These are phyloP conservation scores for Gadus macrocephalus DNA, from an alignment of 2,113 vertebrate species.

Conservation along the genomic window DNA sequence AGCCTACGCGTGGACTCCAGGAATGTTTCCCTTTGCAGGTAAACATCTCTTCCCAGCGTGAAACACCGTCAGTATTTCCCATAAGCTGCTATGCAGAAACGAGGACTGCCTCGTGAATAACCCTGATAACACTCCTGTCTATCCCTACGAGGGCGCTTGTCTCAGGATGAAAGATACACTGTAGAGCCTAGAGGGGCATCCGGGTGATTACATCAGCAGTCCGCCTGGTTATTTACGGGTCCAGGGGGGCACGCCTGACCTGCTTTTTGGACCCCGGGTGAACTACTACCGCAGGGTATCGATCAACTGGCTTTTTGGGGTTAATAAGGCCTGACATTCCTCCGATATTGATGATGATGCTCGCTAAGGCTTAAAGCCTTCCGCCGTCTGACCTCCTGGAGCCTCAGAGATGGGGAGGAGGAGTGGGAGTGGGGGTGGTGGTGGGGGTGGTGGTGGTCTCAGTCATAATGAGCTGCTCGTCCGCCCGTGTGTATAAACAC, in stretches of 20 bases:
- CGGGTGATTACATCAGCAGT: constrained; percentile 52
- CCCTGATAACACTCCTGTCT: constrained; percentile 14
- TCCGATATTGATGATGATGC: constrained; percentile 30
- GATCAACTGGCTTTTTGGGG: constrained; percentile 62
- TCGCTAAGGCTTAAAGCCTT: constrained; percentile 58
- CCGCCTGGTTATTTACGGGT: constrained; percentile 60
- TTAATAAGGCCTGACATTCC: constrained; percentile 73
- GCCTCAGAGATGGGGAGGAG: constrained; percentile 26
- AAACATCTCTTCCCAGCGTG: not conserved
- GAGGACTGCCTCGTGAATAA: constrained; percentile 20
- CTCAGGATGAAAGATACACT: constrained; percentile 33
- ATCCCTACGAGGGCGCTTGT: constrained; percentile 19
- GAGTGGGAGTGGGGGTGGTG: no score
- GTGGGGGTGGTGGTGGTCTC: no score
- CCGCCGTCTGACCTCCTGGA: constrained; percentile 24
- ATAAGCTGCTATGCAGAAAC: not conserved
- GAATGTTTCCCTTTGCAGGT: constrained; percentile 65
- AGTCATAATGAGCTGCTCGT: constrained; percentile 18
- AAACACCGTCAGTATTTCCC: no score
- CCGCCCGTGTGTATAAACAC: constrained; percentile 50
- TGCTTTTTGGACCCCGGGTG: constrained; percentile 59
- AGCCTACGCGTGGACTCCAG: constrained; percentile 46
- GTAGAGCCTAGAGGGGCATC: constrained; percentile 46
- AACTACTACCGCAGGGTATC: constrained; percentile 47
- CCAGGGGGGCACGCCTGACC: constrained; percentile 57